A percentile compares a stretch with the other conserved stretches of the same genome.
Evolutionary conservation across 2,888 invertebrate genomes (phyloP).

Genomic region (Sthenelais limicola): DNA sequence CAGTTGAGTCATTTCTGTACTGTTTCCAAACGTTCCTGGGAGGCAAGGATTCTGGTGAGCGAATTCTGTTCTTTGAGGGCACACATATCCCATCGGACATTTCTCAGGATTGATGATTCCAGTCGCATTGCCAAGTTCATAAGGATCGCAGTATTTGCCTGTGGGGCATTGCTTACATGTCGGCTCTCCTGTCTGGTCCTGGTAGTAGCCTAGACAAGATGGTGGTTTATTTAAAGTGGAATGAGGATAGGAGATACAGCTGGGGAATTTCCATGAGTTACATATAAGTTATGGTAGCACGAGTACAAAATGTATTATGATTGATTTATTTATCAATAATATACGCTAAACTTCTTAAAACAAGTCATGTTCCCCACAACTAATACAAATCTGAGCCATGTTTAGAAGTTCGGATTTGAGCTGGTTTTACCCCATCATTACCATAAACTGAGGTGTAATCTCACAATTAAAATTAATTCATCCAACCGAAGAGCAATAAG

Average conservation of each 20-base stretch:
- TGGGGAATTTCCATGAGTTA: too few species aligned
- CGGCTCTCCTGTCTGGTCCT: slow-evolving; percentile 52
- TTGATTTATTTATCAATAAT: neutral
- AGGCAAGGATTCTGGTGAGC: slow-evolving; percentile 64
- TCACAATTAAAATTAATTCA: neutral
- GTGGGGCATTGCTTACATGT: slow-evolving; percentile 59
- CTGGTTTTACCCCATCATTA: too few species aligned
- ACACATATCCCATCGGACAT: slow-evolving; percentile 66
- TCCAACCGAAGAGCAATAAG: neutral
- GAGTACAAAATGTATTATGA: too few species aligned
- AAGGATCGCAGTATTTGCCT: slow-evolving; percentile 67
- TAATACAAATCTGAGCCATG: too few species aligned
- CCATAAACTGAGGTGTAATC: neutral
- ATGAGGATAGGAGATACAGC: too few species aligned
- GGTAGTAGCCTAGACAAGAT: slow-evolving; percentile 63
- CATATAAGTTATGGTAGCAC: too few species aligned
- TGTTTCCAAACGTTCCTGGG: slow-evolving; percentile 60
- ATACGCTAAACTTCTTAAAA: neutral
- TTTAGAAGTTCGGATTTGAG: too few species aligned
- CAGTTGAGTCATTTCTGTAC: slow-evolving; percentile 40
- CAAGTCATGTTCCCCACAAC: too few species aligned
- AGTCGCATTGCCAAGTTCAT: slow-evolving; percentile 61
- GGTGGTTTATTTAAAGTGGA: too few species aligned
- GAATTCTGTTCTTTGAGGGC: slow-evolving; percentile 62
- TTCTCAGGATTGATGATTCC: slow-evolving; percentile 59